A percentile compares a stretch with the other conserved stretches of the same genome.
Conservation (phyloP, 2,888 invertebrate genomes). For the Palloptera scutellata region DNA sequence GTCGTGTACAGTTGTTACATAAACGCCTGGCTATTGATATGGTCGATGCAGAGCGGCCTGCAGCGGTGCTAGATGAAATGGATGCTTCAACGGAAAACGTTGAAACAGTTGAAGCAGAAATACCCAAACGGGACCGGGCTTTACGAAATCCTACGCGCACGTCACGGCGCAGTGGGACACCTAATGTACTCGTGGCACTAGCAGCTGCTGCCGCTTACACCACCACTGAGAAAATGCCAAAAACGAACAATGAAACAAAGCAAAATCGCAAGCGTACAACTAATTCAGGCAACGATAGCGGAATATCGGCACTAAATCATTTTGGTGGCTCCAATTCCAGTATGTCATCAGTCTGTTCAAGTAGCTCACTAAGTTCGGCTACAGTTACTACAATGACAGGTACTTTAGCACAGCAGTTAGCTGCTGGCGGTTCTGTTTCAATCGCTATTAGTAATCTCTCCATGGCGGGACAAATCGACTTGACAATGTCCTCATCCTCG, state of each 20-base stretch:
- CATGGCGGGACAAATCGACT: slow-evolving; percentile 52
- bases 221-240: slow-evolving; percentile 11
- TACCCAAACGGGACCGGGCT: slow-evolving; percentile 41
- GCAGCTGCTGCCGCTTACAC: not conserved
- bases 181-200: slow-evolving; percentile 32
- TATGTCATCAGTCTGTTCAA: slow-evolving; percentile 38
- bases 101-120: slow-evolving; percentile 34
- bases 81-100: slow-evolving; percentile 32
- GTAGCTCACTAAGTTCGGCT: slow-evolving; percentile 36
- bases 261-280: slow-evolving; percentile 14
- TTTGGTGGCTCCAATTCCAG: slow-evolving; percentile 43
- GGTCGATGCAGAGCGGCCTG: slow-evolving; percentile 52
- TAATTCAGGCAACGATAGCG: slow-evolving; percentile 6
- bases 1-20: slow-evolving; percentile 57
- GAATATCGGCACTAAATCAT: slow-evolving; percentile 36
- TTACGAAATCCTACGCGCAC: slow-evolving; percentile 52
- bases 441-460: slow-evolving; percentile 27
- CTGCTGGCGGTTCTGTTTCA: not conserved
- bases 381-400: slow-evolving; percentile 36
- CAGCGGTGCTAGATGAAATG: slow-evolving; percentile 10
- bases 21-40: slow-evolving; percentile 61
- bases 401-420: not conserved
- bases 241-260: slow-evolving; percentile 21
- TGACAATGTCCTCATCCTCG: slow-evolving; percentile 57
- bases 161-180: slow-evolving; percentile 53